These are phyloP conservation scores for Nemotelus nigrinus DNA, from an alignment of 2,888 invertebrate species.

Conservation along the genomic window DNA sequence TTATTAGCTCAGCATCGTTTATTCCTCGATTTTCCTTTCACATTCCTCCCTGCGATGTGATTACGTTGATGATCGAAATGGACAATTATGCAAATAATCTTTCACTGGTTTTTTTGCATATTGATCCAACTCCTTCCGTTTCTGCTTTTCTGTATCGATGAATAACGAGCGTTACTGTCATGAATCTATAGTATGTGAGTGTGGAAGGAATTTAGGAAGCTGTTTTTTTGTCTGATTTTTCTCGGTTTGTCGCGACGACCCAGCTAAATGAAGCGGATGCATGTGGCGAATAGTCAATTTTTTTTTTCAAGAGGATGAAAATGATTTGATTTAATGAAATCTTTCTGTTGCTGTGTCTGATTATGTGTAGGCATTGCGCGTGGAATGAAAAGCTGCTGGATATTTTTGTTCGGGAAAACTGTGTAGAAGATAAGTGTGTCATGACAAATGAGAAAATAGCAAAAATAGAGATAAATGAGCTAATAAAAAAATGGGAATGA, in stretches of 20 bases:
- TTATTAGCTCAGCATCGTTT: not conserved
- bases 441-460: too few relatives aligned
- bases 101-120: slow-evolving; percentile 1
- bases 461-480: not conserved
- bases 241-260: not conserved
- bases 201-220: too few relatives aligned
- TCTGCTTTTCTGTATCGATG: too few relatives aligned
- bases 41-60: not conserved
- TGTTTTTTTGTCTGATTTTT: slow-evolving; percentile 9
- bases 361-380: too few relatives aligned
- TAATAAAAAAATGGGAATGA: not conserved
- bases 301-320: not conserved
- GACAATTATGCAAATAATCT: slow-evolving; percentile 28
- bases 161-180: not conserved
- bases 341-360: not conserved
- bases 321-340: slow-evolving; percentile 25
- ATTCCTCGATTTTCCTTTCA: slow-evolving; percentile 6
- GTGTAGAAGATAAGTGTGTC: too few relatives aligned
- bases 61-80: slow-evolving; percentile 29
- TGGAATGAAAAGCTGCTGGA: not conserved
- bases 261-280: slow-evolving; percentile 34
- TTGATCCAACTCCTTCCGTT: too few relatives aligned
- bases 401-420: not conserved
- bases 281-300: slow-evolving; percentile 2
- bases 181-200: not conserved